A percentile compares a stretch with the other conserved stretches of the same genome.
These are phyloP conservation scores for Asteroscopus sphinx DNA, from an alignment of 2,888 invertebrate genomes.

Conservation along the genomic window DNA sequence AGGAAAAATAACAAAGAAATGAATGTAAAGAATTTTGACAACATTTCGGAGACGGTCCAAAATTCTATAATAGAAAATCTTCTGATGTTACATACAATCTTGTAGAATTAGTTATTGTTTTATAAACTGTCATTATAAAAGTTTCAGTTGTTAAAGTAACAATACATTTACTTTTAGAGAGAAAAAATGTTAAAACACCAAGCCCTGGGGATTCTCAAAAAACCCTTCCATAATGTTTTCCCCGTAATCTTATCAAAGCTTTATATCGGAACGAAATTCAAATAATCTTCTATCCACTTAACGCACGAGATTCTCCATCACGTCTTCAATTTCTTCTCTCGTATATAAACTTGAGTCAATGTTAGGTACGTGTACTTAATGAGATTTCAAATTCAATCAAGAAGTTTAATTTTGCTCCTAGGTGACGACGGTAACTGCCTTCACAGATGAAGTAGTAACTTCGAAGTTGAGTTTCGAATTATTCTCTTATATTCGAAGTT, in stretches of 20 bases:
- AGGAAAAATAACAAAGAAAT: not conserved
- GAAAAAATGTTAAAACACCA: too few relatives aligned
- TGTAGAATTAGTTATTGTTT: too few relatives aligned
- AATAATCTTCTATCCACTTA: slow-evolving; percentile 12
- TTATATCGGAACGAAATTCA: slow-evolving; percentile 6
- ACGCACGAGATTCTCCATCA: slow-evolving; percentile 8
- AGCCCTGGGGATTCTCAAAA: too few relatives aligned
- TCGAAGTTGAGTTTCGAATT: slow-evolving; percentile 31
- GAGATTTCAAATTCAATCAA: slow-evolving; percentile 67
- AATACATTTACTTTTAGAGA: too few relatives aligned
- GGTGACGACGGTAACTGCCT: slow-evolving; percentile 49
- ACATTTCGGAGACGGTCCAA: not conserved
- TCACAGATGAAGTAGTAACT: slow-evolving; percentile 52
- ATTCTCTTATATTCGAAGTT: slow-evolving; percentile 45
- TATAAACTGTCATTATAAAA: too few relatives aligned
- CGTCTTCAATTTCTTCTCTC: slow-evolving; percentile 13
- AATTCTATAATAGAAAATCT: too few relatives aligned
- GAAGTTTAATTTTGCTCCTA: slow-evolving; percentile 53
- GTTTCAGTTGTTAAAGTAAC: too few relatives aligned
- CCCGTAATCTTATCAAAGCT: too few relatives aligned
- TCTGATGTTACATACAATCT: too few relatives aligned
- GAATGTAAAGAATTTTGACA: not conserved
- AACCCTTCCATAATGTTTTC: too few relatives aligned
- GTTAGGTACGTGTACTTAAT: slow-evolving; percentile 41
- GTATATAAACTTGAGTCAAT: slow-evolving; percentile 24